Base-by-base conservation (phyloP, 1,140 invertebrate species). In the Parapsyche elsis region DNA sequence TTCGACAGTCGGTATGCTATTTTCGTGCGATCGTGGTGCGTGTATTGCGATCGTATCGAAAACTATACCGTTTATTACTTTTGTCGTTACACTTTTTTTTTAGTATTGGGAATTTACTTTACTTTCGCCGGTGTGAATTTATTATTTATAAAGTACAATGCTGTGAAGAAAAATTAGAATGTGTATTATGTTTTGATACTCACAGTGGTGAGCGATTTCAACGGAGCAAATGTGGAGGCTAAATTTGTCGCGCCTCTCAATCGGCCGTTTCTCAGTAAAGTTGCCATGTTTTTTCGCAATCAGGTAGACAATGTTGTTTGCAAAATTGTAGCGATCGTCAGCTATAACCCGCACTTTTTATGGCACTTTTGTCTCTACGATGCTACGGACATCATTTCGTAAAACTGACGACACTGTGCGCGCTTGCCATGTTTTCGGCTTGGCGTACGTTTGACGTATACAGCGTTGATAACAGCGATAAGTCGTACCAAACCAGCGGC, bases 401-500 rank as follows among this genome's bases (percentile, higher is more conserved):
- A 12, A 67, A 26, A 23, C n/a, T n/a, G 4, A 26, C 26, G 16
- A 61, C 9, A 57, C 26, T 71, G 67, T 71, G 24, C 1, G 21
- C 61, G 2, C 19, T 71, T 21, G 67, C 5, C 24, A 71, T 30
- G 16, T 71, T 71, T 30, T 30, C 16, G 9, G 67, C 26, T 71
- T 26, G 0, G 21, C 67, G 67, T 44, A 71, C 24, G 67, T 71
- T 26, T 71, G 67, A 71, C 67, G 67, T 71, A 71, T 24, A 44
- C 67, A 4, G 9, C 10, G 10, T 26, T 71, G 67, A 71, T 71
- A 71, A 71, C 24, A 71, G 30, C 26, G 67, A 71, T 71, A 71
- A 71, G 14, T 19, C 57, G 30, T 61, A 19, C 16, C 9, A n/a
- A 19, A 19, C 57, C 10, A 53, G 16, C 5, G 24, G 67, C 30